Evolutionary conservation across 2,113 vertebrate species (phyloP), one percentile per base, ranked within the genome.

Genomic region (Leucosticte australis): DNA sequence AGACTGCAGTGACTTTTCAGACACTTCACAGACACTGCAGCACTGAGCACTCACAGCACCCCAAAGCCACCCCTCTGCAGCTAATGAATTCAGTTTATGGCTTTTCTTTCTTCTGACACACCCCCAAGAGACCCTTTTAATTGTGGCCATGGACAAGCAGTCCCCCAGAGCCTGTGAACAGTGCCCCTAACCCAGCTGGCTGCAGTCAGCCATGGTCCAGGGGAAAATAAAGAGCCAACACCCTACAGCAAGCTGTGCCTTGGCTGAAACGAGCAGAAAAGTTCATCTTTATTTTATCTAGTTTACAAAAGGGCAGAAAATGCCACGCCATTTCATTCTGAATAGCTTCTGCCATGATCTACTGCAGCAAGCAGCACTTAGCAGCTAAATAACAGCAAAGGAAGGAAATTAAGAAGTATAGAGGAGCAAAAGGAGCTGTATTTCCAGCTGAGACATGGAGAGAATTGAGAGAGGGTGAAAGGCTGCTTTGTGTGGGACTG

Each of bases 251-350:
- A 84, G 73, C 71, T 49, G 37, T 74, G 65, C 49, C 50, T 90
- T 12, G 50, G 47, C 62, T 89, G 75, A 68, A 87, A 76, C 1
- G 4, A 65, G 68, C 46, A 46, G 37, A 11, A 68, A 87, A 74
- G 83, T 86, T 95, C 56, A 90, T 95, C 73, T 94, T 93, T 91
- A 78, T 88, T 95, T 92, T 70, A 73, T 71, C 20, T 19, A 42
- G 85, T 81, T 93, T 87, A 92, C 46, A 68, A 94, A 95, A 96
- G 96, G 94, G 90, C 91, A 94, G 70, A 62, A 82, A 95, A 96
- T 89, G 74, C 91, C 93, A 87, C 0, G 4, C 87, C 81, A 87
- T 95, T 96, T 96, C 93, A 73, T 87, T 73, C 89, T 55, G 53
- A 91, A 57, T 68, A 59, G 78, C 91, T 69, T 42, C 78, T 89